Evolutionary conservation across 1,140 invertebrate species (phyloP).

Genomic region (Macrocentrus cingulum): DNA sequence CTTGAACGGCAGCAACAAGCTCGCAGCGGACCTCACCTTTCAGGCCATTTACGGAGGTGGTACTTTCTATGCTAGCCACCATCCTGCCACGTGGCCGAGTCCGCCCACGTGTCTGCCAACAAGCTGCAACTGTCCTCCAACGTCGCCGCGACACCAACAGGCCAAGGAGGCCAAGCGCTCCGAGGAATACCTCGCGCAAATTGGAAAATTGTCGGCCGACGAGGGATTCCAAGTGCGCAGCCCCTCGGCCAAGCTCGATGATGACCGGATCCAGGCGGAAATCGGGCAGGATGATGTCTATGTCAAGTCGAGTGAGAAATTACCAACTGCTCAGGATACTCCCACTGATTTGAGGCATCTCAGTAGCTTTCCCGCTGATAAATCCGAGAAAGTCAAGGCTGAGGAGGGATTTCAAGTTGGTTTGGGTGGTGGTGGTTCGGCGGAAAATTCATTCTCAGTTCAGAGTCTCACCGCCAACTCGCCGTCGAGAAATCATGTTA

Average conservation of each 20-base stretch:
- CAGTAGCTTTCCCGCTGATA: constrained; percentile 26
- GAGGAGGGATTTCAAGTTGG: constrained; percentile 32
- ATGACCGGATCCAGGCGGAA: constrained; percentile 38
- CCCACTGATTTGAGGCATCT: constrained; percentile 37
- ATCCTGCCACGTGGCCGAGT: constrained; percentile 57
- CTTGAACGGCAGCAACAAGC: constrained; percentile 51
- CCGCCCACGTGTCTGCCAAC: constrained; percentile 37
- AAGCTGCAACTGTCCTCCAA: constrained; percentile 49
- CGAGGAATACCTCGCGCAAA: constrained; percentile 29
- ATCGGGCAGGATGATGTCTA: constrained; percentile 25
- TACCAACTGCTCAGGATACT: constrained; percentile 35
- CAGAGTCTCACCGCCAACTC: constrained; percentile 51
- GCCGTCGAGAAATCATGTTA: constrained; percentile 63
- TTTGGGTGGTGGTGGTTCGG: too few species aligned
- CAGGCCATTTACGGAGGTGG: constrained; percentile 63
- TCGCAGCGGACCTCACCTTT: constrained; percentile 68
- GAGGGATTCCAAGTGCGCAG: too few species aligned
- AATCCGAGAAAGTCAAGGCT: constrained; percentile 41
- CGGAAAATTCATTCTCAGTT: constrained; percentile 49
- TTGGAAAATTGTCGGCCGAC: background rate
- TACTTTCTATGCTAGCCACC: constrained; percentile 56
- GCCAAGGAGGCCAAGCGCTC: constrained; percentile 43
- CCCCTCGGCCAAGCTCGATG: constrained; percentile 39
- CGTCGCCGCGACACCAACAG: constrained; percentile 31
- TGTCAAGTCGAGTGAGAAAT: constrained; percentile 17